A percentile compares a stretch with the other conserved stretches of the same genome.
phyloP scores from a whole-genome alignment of 2,888 invertebrate genomes.

The Formica aserva region DNA sequence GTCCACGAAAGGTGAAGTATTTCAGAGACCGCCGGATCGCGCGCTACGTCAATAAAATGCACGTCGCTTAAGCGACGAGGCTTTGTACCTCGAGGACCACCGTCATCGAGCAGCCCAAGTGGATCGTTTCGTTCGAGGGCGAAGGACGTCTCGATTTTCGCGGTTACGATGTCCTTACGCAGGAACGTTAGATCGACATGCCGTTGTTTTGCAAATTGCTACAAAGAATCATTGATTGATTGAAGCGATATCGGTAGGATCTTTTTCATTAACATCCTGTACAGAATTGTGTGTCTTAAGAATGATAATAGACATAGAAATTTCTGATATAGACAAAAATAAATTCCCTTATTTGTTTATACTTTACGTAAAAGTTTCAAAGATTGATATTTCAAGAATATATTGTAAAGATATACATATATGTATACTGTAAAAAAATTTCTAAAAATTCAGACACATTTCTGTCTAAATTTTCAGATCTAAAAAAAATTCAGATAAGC shows the following conservation, averaged over 20 bases:
- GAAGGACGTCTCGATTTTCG: slow-evolving; percentile 73
- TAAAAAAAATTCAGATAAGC: too few relatives aligned
- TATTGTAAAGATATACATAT: too few relatives aligned
- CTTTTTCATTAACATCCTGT: background rate
- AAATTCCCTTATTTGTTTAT: background rate
- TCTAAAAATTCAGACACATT: too few relatives aligned
- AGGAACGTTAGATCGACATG: slow-evolving; percentile 18
- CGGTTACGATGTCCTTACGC: slow-evolving; percentile 66
- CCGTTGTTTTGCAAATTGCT: slow-evolving; percentile 8
- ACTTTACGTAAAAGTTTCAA: background rate
- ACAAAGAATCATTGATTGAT: slow-evolving; percentile 3
- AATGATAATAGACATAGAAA: background rate
- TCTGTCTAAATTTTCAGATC: too few relatives aligned
- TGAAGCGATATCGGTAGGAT: background rate
- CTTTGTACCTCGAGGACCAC: slow-evolving; percentile 78
- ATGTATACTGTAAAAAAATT: too few relatives aligned
- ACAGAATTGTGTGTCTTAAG: background rate
- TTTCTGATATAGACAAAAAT: background rate
- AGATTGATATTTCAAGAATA: background rate
- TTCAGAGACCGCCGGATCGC: slow-evolving; percentile 71
- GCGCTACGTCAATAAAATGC: slow-evolving; percentile 76
- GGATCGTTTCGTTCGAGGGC: slow-evolving; percentile 66
- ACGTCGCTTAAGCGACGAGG: slow-evolving; percentile 73
- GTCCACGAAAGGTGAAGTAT: slow-evolving; percentile 69
- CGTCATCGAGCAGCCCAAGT: slow-evolving; percentile 68